Base-by-base conservation (phyloP, 2,113 vertebrate species). In the Oceanodroma tethys region DNA sequence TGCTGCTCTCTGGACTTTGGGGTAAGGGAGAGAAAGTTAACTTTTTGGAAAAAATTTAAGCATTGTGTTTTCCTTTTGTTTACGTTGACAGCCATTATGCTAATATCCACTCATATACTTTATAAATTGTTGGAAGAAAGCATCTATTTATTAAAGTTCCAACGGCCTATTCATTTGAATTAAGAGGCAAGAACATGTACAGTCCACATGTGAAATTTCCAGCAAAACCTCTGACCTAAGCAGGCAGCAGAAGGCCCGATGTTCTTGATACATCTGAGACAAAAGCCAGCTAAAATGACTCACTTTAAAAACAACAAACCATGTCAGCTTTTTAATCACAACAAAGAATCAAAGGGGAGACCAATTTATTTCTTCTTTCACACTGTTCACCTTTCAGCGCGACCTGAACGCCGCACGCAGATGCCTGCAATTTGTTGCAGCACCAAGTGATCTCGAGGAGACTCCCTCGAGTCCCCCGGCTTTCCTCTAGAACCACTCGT, bases 341-440 rank as follows among this genome's bases (percentile, higher is more conserved):
- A 93, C 81, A 96, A 97, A 95, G 89, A 91, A 55, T 26, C 50
- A 47, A 62, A 93, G 42, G 66, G 48, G 73, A 93, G 81, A 82
- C 17, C 43, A 58, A 84, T 79, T 95, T 80, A 75, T 95, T 94
- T 95, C 55, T 92, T 63, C 76, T 91, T 95, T 68, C 65, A 79
- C 1, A 11, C 78, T 2, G 6, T 88, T 97, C 89, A 95, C 87
- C 91, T 96, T 93, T 86, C 26, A 88, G 56, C 2, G 0, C 9
- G 60, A 94, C 94, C 86, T 53, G 68, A 94, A 78, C 3, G 0
- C 68, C 13, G 10, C 29, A 32, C 0, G 3, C 86, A 84, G 88
- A 95, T 79, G 76, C 81, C 67, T 79, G 74, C 65, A 84, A 94
- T 96, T 94, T 81, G 94, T 96, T 97, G 92, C 93, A 92, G 87